Base-by-base conservation (phyloP, 2,113 vertebrate species). In the Odontophorus gujanensis region DNA sequence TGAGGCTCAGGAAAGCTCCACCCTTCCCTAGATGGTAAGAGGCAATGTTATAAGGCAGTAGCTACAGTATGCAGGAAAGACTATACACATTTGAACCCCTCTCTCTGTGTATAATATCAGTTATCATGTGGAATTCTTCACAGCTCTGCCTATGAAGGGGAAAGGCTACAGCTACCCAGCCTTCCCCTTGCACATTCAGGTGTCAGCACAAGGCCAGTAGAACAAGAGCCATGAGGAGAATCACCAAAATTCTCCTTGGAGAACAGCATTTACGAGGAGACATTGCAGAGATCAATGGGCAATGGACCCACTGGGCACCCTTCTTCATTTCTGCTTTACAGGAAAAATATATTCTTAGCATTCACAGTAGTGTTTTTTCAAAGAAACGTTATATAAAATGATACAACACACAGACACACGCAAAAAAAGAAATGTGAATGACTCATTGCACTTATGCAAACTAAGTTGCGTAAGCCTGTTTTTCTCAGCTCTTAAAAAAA, bases 371-470 rank as follows among this genome's bases (percentile, higher is more conserved):
- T 93, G 59, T 67, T 91, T 89, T 90, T 86, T 91, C 48, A 73
- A 89, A 85, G 62, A 87, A 84, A 85, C 69, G 71, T 95, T 97
- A 96, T 71, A 89, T 96, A 94, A 96, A 97, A 66, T 0, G 1
- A 93, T 92, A 89, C 45, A 94, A 93, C 75, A 91, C 87, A 93
- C 79, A 95, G 71, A 92, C 11, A 90, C 2, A 94, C 1, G 30
- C 4, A n/a, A 87, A 93, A 87, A 87, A 91, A 89, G 90, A 97
- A 91, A 92, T 71, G 89, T 82, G 90, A 94, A 96, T 97, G 96
- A 97, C 91, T 97, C 96, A 96, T 40, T 87, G 94, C 89, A 91
- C 90, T 96, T 97, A 96, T 94, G 93, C 92, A 97, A 96, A 96
- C 91, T 81, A 92, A 87, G 74, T 96, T 97, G 95, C 66, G 40